Evolutionary conservation across 37 sponge, comb jelly and placozoan species (phyloP).

Genomic region (Ianthella basta): DNA sequence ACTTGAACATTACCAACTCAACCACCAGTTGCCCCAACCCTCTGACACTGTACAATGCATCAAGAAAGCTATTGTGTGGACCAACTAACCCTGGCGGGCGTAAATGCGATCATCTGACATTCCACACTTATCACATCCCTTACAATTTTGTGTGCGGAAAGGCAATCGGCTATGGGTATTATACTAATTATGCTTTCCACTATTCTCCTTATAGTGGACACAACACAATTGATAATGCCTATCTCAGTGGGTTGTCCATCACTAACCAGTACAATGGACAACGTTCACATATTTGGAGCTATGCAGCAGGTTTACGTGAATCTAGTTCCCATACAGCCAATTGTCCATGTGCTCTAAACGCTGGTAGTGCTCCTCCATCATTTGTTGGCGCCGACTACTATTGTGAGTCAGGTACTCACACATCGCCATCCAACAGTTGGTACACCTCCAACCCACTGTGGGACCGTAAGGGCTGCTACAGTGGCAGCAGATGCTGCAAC

Average conservation of each 20-base stretch:
- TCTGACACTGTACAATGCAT: not conserved
- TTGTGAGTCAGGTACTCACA: not conserved
- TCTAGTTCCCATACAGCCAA: not conserved
- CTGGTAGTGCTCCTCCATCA: conserved; percentile 12
- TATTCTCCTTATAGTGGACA: conserved; percentile 5
- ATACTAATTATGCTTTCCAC: not conserved
- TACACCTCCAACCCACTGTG: not conserved
- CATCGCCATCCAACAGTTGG: not conserved
- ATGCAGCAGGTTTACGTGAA: conserved; percentile 1
- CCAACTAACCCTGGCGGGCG: not conserved
- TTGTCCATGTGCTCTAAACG: conserved; percentile 10
- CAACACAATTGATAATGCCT: not conserved
- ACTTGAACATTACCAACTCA: not conserved
- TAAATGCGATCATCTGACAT: not conserved
- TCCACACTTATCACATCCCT: not conserved
- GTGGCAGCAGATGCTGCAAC: conserved; percentile 1
- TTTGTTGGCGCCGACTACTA: conserved; percentile 30
- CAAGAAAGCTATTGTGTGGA: not conserved
- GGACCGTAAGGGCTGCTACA: conserved; percentile 15
- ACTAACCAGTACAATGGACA: not conserved
- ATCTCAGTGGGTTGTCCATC: conserved; percentile 18
- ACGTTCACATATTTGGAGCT: conserved; percentile 7
- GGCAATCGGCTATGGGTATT: conserved; percentile 2
- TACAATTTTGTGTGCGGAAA: conserved; percentile 5
- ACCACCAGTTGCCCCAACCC: not conserved